Base-by-base conservation (phyloP, 2,797 vertebrate genomes). In the Galaxias olidus region DNA sequence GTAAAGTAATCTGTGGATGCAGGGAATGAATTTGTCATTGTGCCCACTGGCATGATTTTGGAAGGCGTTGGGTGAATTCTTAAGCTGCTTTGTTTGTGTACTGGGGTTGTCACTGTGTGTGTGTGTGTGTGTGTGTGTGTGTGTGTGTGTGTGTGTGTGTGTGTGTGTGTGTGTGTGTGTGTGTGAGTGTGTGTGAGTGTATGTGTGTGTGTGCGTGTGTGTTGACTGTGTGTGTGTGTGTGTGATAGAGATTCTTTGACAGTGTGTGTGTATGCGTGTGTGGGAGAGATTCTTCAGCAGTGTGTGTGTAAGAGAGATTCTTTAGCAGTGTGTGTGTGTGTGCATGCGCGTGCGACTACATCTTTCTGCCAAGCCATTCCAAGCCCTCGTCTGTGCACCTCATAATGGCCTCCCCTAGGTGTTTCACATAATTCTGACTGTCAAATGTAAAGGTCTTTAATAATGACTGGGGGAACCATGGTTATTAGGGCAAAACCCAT, bases 401-500 rank as follows among this genome's bases (percentile, higher is more conserved):
- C 56, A 68, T 71, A 66, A 71, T 42, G 40, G 14, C 45, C 60
- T 52, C 61, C 47, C 57, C 43, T 19, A 43, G 58, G 59, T 62
- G 19, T 47, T 45, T 20, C 44, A 18, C 52, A 57, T 73, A 55
- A 66, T 71, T 60, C 60, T 41, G 47, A 18, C 57, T 59, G 55
- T 68, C 61, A 63, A 56, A 62, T 7, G 14, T n/a, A 41, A 67
- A 54, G 61, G 61, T 59, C 63, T 47, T 53, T 13, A 7, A 57
- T 71, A 71, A 74, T 69, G 59, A 72, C 63, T 49, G 11, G 3
- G 20, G 56, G 30, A 56, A 51, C 54, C 50, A 11, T n/a, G 11
- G 64, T 68, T 70, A 59, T 64, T 17, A 43, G 57, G 68, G 62
- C 73, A 58, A 65, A 69, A 66, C 68, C 53, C 19, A 61, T 48